Base-by-base conservation (phyloP, 2,888 invertebrate species). In the Dynastes hyllus region DNA sequence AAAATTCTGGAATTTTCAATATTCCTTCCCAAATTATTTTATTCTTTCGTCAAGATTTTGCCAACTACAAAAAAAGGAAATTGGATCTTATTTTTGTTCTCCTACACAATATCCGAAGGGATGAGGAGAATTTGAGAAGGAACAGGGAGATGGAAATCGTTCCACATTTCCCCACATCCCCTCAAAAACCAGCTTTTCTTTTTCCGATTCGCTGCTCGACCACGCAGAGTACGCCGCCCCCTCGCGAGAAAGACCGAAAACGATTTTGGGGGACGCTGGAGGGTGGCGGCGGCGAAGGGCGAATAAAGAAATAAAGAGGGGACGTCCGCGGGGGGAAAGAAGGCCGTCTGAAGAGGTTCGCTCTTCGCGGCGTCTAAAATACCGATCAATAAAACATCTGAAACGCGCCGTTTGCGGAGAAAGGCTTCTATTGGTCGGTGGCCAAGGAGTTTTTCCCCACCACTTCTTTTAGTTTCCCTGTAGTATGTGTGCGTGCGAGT, bases 311-410 rank as follows among this genome's bases (percentile, higher is more conserved):
- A 55, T 55, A 55, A 16, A 67, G 50, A 32, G 55, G 55, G 61
- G 58, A 16, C 58, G 73, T 4, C 16, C 1, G 51, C 51, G 13
- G 61, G 73, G 58, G 27, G 70, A 32, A 45, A 29, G 53, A 45
- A 45, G 45, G 51, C 73, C 85, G 86, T 86, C 87, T 87, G 86
- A 87, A 86, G 86, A 87, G 86, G 82, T 81, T 82, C 81, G 8
- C 45, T 65, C 27, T 58, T 69, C 40, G 81, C 80, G 86, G 86
- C 88, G 87, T 88, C 88, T 87, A 84, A 88, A 87, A 87, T 87
- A 86, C 86, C 87, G 88, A 88, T 88, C 88, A 87, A 88, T 88
- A 88, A 87, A 88, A 88, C 88, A 88, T 88, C 88, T 87, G 88
- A 80, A 80, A 78, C 22, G 22, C 22, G 55, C 55, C 55, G 55